Percentiles rank a stretch among this genome's conserved stretches.
phyloP scores from a whole-genome alignment of 2,888 invertebrate species.

The Heliconius charithonia region DNA sequence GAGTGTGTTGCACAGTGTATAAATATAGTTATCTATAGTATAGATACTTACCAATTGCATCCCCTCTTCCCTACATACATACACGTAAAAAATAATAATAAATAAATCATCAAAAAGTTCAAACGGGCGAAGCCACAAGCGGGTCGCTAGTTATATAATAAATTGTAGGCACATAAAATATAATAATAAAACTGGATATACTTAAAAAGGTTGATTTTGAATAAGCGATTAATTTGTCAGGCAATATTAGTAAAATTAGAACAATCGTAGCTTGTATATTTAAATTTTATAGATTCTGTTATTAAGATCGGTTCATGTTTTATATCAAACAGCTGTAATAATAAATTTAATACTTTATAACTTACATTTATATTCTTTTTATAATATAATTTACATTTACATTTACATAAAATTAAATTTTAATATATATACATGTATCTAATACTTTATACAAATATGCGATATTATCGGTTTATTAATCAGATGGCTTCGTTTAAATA shows the following conservation, averaged over 20 bases:
- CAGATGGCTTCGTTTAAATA: conserved; percentile 12
- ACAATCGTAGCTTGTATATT: conserved; percentile 48
- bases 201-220: conserved; percentile 3
- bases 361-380: not conserved
- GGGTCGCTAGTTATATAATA: too few relatives aligned
- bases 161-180: not conserved
- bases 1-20: too few relatives aligned
- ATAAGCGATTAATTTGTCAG: conserved; percentile 3
- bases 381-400: conserved; percentile 13
- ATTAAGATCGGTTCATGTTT: conserved; percentile 22
- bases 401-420: conserved; percentile 3
- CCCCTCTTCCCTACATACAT: not conserved
- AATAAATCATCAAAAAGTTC: too few relatives aligned
- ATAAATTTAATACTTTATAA: conserved; percentile 62
- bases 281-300: conserved; percentile 43
- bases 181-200: not conserved
- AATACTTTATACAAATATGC: not conserved
- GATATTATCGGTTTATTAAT: not conserved
- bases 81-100: not conserved
- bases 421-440: not conserved
- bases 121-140: too few relatives aligned
- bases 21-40: too few relatives aligned
- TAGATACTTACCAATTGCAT: not conserved
- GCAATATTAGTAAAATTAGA: conserved; percentile 45
- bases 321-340: conserved; percentile 27